Evolutionary conservation across 2,797 vertebrate genomes (phyloP).

Genomic region (Pogonophryne albipinna): DNA sequence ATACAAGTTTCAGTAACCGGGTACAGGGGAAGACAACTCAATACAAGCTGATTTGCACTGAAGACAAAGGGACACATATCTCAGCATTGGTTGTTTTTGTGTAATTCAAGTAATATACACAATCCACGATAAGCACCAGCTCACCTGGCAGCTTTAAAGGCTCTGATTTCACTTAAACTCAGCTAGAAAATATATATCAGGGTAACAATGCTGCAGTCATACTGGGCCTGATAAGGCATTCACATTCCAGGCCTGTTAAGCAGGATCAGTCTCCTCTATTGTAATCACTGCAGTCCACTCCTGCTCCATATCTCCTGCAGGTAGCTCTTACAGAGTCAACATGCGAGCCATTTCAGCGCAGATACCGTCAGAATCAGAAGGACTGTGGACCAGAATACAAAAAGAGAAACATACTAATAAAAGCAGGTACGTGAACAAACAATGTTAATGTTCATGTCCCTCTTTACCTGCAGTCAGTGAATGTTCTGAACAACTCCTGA

Average conservation of each 20-base stretch:
- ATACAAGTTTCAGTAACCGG: no score
- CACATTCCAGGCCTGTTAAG: conserved; percentile 66
- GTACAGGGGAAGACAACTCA: no score
- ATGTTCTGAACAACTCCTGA: conserved; percentile 7
- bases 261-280: conserved; percentile 56
- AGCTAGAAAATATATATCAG: not conserved
- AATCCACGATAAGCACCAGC: not conserved
- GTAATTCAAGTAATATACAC: not conserved
- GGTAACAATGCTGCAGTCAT: conserved; percentile 11
- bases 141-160: not conserved
- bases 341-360: conserved; percentile 38
- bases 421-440: not conserved
- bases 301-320: conserved; percentile 59
- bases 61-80: not conserved
- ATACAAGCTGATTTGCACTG: not conserved
- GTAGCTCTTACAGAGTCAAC: conserved; percentile 57
- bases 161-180: not conserved
- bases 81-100: not conserved
- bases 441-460: not conserved
- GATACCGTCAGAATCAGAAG: conserved; percentile 37
- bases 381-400: conserved; percentile 42
- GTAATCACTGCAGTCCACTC: conserved; percentile 66
- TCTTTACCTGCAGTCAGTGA: not conserved
- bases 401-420: conserved; percentile 17
- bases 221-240: conserved; percentile 59